A percentile compares a stretch with the other conserved stretches of the same genome.
Evolutionary conservation across 2,888 invertebrate genomes (phyloP).

Genomic region (Rhagophthalmus giganteus): DNA sequence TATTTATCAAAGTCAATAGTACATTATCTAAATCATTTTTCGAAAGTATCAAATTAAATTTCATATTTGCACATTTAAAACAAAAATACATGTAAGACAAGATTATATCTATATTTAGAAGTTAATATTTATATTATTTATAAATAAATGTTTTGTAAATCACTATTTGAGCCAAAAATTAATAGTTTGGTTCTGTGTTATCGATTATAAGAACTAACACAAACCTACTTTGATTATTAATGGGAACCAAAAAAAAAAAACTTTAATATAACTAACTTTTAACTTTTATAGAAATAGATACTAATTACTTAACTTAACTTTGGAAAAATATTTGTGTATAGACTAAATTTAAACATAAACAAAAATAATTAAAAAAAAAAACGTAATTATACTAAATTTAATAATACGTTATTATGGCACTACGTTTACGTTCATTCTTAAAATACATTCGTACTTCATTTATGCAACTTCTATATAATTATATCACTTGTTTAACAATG

Average conservation of each 20-base stretch:
- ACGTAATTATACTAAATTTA: constrained; percentile 31
- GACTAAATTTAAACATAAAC: constrained; percentile 7
- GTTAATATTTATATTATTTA: constrained; percentile 36
- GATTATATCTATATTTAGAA: constrained; percentile 32
- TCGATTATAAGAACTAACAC: constrained; percentile 36
- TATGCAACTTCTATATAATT: constrained; percentile 36
- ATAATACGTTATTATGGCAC: constrained; percentile 47
- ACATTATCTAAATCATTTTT: too few relatives aligned
- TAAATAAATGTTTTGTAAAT: constrained; percentile 32
- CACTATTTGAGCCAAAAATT: constrained; percentile 50
- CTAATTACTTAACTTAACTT: constrained; percentile 9
- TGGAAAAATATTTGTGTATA: constrained; percentile 8
- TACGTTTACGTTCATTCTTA: constrained; percentile 27
- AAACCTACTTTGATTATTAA: constrained; percentile 30
- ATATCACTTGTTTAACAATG: constrained; percentile 34
- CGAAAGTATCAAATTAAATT: constrained; percentile 14
- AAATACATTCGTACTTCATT: constrained; percentile 38
- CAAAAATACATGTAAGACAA: constrained; percentile 28
- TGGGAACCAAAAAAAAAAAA: background rate
- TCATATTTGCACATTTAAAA: constrained; percentile 25
- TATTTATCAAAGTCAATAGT: constrained; percentile 32
- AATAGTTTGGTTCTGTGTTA: constrained; percentile 47
- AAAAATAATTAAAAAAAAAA: constrained; percentile 24
- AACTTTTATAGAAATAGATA: too few relatives aligned
- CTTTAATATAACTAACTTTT: too few relatives aligned